Evolutionary conservation across 2,113 vertebrate species (phyloP), one percentile per base, ranked within the genome.

Genomic region (Mormyrus lacerda): DNA sequence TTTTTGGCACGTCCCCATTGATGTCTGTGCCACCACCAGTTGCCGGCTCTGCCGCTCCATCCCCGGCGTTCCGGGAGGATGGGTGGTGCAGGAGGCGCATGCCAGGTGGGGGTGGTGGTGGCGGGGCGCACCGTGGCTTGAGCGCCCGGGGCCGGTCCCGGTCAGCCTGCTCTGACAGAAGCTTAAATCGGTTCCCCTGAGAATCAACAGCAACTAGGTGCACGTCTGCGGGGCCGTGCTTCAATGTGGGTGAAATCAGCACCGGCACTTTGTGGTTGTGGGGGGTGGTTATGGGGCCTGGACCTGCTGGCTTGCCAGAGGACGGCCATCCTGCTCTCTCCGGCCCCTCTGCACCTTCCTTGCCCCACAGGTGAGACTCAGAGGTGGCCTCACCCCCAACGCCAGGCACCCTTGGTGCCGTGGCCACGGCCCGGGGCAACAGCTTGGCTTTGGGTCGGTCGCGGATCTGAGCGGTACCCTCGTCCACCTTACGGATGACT

Each of bases 251-350:
- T 7, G 98, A 99, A 94, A 99, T 99, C 84, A 99, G 96, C 89
- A 99, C 98, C 1, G 98, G 98, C 93, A 99, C 98, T 97, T 99
- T 99, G 96, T 99, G 98, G 95, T 99, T 99, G 93, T 99, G 98
- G 90, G 97, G 94, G 3, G 90, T 94, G 39, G 96, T 94, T 89
- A 95, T 93, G 87, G 96, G 93, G 87, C 95, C 95, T 65, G 93
- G 93, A 10, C 94, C 92, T 0, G 95, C 94, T 76, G 94, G 94
- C 94, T 98, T 99, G 6, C 94, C 96, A 0, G 98, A 97, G 82
- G 98, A 97, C 0, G 97, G 91, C 97, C 98, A 98, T 89, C 96
- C 95, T 0, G 93, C 93, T 93, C 96, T 96, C 89, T 99, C 98
- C 0, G 95, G 94, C n/a, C 92, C 92, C n/a, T 92, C 95, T 3